These are phyloP conservation scores for Azemiops feae DNA, from an alignment of 2,113 vertebrate genomes.

Conservation along the genomic window DNA sequence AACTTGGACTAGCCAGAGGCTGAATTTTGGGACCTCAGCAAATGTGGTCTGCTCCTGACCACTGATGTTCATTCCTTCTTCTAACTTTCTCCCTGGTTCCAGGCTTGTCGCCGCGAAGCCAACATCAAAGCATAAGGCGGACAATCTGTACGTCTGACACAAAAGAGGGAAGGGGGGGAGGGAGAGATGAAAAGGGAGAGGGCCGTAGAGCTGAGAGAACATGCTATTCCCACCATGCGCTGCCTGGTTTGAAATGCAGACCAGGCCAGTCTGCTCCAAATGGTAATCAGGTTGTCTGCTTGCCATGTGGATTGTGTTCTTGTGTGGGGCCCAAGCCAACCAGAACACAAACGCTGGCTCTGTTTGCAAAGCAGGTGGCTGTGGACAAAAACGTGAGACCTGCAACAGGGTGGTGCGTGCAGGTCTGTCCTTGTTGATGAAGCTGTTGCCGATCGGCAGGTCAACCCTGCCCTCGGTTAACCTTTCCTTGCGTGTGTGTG, in stretches of 20 bases:
- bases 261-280: background rate
- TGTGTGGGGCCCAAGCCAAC: background rate
- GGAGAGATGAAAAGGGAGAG: too few relatives aligned
- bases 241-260: slow-evolving; percentile 8
- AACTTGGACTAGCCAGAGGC: background rate
- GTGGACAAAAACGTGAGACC: background rate
- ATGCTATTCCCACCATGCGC: background rate
- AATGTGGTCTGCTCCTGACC: background rate
- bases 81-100: background rate
- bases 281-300: slow-evolving; percentile 1
- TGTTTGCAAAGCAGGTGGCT: background rate
- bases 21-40: background rate
- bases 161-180: background rate
- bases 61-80: background rate
- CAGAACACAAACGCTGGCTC: background rate
- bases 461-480: background rate
- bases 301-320: background rate
- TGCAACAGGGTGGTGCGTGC: background rate
- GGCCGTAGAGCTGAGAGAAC: background rate
- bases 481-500: accelerated
- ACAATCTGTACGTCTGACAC: background rate
- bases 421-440: background rate
- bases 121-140: too few relatives aligned
- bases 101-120: background rate
- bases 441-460: background rate